Conservation (phyloP, 2,797 vertebrate genomes). For the Sandelia bainsii region DNA sequence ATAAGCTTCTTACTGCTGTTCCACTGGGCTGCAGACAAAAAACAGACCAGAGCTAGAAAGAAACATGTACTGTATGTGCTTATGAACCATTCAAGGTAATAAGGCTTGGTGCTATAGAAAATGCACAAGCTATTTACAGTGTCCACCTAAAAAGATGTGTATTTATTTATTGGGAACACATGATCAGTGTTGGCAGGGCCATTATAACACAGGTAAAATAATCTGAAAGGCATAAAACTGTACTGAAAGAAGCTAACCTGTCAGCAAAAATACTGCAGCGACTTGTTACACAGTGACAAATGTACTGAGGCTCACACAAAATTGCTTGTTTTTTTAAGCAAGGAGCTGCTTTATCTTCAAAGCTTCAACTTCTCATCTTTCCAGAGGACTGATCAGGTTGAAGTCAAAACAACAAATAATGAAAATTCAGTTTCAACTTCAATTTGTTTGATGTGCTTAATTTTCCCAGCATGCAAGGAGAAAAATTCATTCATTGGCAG, state of each 20-base stretch:
- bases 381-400: conserved; percentile 1
- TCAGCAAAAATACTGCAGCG: conserved; percentile 29
- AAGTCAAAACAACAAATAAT: conserved; percentile 13
- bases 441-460: conserved; percentile 11
- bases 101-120: conserved; percentile 11
- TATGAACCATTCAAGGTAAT: conserved; percentile 21
- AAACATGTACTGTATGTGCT: conserved; percentile 23
- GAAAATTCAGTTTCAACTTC: conserved; percentile 15
- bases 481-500: conserved; percentile 7
- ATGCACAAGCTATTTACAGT: conserved; percentile 13
- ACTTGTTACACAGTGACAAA: conserved; percentile 36
- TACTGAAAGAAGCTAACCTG: conserved; percentile 25
- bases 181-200: conserved; percentile 24
- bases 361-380: conserved; percentile 25
- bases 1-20: conserved; percentile 23
- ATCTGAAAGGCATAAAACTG: conserved; percentile 22
- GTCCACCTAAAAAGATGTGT: conserved; percentile 13
- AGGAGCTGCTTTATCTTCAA: conserved; percentile 23
- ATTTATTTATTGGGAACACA: conserved; percentile 13
- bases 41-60: conserved; percentile 19
- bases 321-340: conserved; percentile 15
- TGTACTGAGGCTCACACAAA: conserved; percentile 21
- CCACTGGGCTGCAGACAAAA: conserved; percentile 22
- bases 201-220: conserved; percentile 35
- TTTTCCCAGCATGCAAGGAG: background rate